Conservation (phyloP, 2,113 vertebrate species). For the Dipodomys spectabilis region DNA sequence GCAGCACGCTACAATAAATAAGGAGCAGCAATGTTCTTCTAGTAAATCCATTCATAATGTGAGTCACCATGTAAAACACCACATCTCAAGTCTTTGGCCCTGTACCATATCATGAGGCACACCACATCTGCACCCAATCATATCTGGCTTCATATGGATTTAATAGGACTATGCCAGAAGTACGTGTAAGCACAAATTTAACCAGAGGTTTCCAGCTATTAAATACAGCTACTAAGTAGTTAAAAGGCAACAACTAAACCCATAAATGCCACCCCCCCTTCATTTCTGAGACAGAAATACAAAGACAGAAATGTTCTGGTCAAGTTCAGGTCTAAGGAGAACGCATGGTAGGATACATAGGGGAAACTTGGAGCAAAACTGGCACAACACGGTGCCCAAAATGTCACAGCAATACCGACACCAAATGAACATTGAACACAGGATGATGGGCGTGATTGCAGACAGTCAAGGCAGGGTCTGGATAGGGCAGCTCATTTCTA, state of each 20-base stretch:
- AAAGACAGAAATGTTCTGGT: constrained; percentile 83
- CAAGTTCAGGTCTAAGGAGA: constrained; percentile 73
- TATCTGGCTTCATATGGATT: constrained; percentile 90
- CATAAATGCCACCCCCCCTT: constrained; percentile 78
- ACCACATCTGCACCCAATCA: constrained; percentile 91
- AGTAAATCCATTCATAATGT: constrained; percentile 90
- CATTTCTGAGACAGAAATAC: constrained; percentile 83
- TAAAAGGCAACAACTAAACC: constrained; percentile 88
- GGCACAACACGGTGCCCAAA: constrained; percentile 75
- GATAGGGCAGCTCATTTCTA: neutral
- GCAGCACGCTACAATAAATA: constrained; percentile 90
- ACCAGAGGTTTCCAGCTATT: constrained; percentile 87
- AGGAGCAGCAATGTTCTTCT: constrained; percentile 86
- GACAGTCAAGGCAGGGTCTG: neutral
- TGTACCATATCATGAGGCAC: constrained; percentile 84
- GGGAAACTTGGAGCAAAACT: constrained; percentile 73
- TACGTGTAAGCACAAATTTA: constrained; percentile 87
- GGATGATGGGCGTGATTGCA: neutral
- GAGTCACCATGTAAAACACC: constrained; percentile 89
- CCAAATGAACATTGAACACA: constrained; percentile 63
- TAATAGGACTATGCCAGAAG: constrained; percentile 88
- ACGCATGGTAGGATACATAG: constrained; percentile 69
- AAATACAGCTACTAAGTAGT: constrained; percentile 89
- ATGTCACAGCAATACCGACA: constrained; percentile 79
- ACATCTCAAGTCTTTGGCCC: constrained; percentile 88